Base-by-base conservation (phyloP, 2,113 vertebrate species). In the Ammospiza nelsoni region DNA sequence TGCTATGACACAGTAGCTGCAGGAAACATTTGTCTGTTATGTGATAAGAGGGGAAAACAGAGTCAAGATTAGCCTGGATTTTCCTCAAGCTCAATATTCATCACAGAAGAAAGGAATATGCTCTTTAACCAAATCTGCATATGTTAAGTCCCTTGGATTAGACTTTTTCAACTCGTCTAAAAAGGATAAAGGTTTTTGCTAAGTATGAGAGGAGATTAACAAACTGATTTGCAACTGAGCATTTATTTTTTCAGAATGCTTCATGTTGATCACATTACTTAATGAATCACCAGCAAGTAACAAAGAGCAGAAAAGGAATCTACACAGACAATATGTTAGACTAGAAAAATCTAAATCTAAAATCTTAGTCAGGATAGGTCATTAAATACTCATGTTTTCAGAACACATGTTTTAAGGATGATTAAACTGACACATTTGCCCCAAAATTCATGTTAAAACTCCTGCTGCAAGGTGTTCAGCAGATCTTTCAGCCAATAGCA, bases 21-120 rank as follows among this genome's bases (percentile, higher is more conserved):
- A 96, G 97, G 95, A 98, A 97, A 97, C 93, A 91, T 96, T 98
- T 96, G 89, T 95, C 96, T 95, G 68, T 87, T 95, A 84, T 91
- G 86, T 87, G 95, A 95, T 94, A 96, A 96, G 75, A 96, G 51
- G 48, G 21, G 54, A 87, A 97, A 97, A 84, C 15, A 83, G 72
- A 79, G 78, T 48, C 62, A 89, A 96, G 96, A 96, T 97, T 90
- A 97, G 90, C 62, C 96, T 83, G 78, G 65, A 94, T 86, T 95
- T 95, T 96, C 94, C 44, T 94, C 85, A 91, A 87, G 75, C 69
- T 94, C 96, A 97, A 89, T 95, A 95, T 81, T 96, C 86, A 93
- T 43, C 1, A 2, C n/a, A 78, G 35, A 95, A 67, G 22, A 87
- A 94, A 87, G n/a, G 27, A 89, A 80, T 59, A 75, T 14, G 33